Percentiles rank a stretch among this genome's conserved stretches.
Evolutionary conservation across 2,113 vertebrate genomes (phyloP).

Genomic region (Cinclus mexicanus): DNA sequence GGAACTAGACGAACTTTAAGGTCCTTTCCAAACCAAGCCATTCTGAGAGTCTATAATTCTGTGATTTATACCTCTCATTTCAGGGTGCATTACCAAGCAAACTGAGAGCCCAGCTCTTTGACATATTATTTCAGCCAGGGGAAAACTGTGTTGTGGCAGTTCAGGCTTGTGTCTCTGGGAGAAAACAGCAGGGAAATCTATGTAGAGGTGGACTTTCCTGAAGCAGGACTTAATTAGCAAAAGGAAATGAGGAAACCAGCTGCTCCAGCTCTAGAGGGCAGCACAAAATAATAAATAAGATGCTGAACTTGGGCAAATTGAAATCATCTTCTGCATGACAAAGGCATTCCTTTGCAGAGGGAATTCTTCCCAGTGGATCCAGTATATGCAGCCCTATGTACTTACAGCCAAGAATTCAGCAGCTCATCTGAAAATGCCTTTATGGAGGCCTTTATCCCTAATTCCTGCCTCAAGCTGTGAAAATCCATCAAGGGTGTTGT

Average conservation of each 20-base stretch:
- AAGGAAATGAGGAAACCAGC: neutral
- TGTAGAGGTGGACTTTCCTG: neutral
- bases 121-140: rapidly evolving
- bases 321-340: neutral
- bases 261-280: slow-evolving; percentile 63
- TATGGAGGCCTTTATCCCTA: neutral
- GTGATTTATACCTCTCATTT: neutral
- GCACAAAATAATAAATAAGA: slow-evolving; percentile 59
- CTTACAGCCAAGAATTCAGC: neutral
- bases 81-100: neutral
- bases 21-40: neutral
- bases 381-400: neutral
- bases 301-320: neutral
- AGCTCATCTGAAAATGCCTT: neutral
- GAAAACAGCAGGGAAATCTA: neutral
- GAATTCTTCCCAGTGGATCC: neutral
- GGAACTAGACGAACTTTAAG: neutral
- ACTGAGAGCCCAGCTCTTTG: neutral
- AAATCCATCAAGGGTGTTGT: neutral
- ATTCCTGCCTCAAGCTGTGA: neutral
- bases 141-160: neutral
- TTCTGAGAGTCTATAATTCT: neutral
- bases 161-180: neutral
- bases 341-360: neutral
- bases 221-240: neutral